Conservation (phyloP, 1,140 invertebrate genomes). For the Polypedilum pembai region DNA sequence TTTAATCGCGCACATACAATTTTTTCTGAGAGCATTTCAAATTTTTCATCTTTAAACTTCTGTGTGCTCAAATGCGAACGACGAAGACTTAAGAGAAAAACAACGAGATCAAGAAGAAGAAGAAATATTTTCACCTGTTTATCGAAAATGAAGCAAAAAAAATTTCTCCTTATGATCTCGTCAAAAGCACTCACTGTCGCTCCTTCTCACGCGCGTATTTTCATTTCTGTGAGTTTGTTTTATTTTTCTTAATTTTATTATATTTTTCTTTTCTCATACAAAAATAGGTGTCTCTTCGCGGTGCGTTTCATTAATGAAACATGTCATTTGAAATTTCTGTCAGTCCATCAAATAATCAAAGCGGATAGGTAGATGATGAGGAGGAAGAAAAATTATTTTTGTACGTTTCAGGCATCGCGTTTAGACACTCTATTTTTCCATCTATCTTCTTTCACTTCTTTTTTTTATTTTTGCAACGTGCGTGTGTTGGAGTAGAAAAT, state of each 20-base stretch:
- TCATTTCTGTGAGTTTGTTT: background rate
- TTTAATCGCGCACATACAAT: background rate
- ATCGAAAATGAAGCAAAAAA: background rate
- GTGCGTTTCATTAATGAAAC: slow-evolving; percentile 27
- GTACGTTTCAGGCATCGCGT: background rate
- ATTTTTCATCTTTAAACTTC: slow-evolving; percentile 3
- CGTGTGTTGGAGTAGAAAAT: background rate
- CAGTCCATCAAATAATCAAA: slow-evolving; percentile 22
- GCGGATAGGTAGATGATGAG: background rate
- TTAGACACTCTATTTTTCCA: background rate
- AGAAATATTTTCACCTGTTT: slow-evolving; percentile 16
- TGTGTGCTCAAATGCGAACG: background rate
- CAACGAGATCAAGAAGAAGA: background rate
- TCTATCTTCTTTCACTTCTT: background rate
- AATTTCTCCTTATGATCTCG: background rate
- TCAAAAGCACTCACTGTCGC: background rate
- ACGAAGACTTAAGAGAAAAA: background rate
- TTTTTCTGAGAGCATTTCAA: slow-evolving; percentile 1
- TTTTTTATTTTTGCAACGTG: background rate
- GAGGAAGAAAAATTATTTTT: background rate
- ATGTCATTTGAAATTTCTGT: slow-evolving; percentile 25
- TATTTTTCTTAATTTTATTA: background rate
- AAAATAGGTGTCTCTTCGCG: slow-evolving; percentile 25
- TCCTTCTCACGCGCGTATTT: background rate
- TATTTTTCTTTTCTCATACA: background rate